Evolutionary conservation across 2,797 vertebrate genomes (phyloP).

Genomic region (Enteromius radiatus): DNA sequence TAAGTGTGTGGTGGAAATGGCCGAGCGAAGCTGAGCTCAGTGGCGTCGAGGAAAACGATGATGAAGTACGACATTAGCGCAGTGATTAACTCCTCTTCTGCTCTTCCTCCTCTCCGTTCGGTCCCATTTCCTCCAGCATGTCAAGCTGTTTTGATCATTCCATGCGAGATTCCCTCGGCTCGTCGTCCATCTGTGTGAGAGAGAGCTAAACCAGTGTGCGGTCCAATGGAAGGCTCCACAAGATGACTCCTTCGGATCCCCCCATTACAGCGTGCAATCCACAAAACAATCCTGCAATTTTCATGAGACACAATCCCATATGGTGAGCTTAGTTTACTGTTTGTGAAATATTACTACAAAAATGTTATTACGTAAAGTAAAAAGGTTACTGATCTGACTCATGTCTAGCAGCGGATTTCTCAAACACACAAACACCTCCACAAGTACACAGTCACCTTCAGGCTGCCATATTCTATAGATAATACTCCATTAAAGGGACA

Average conservation of each 20-base stretch:
- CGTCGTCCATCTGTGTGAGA: slow-evolving; percentile 76
- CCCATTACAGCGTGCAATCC: slow-evolving; percentile 66
- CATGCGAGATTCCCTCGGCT: slow-evolving; percentile 77
- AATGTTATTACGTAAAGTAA: slow-evolving; percentile 43
- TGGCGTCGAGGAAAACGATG: slow-evolving; percentile 75
- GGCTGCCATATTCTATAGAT: neutral
- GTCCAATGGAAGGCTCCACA: slow-evolving; percentile 49
- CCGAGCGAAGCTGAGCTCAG: slow-evolving; percentile 58
- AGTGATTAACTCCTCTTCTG: slow-evolving; percentile 83
- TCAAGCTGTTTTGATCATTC: slow-evolving; percentile 72
- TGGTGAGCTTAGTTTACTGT: slow-evolving; percentile 53
- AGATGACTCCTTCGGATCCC: slow-evolving; percentile 68
- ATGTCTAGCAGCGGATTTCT: slow-evolving; percentile 33
- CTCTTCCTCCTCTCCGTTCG: slow-evolving; percentile 78
- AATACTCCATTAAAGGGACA: neutral
- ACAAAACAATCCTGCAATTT: slow-evolving; percentile 66
- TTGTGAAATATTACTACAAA: slow-evolving; percentile 41
- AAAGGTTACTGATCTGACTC: slow-evolving; percentile 38
- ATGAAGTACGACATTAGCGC: slow-evolving; percentile 83
- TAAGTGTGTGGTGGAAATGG: slow-evolving; percentile 65
- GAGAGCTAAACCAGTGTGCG: slow-evolving; percentile 68
- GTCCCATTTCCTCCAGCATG: slow-evolving; percentile 81
- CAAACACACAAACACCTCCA: slow-evolving; percentile 29
- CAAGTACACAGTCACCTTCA: slow-evolving; percentile 18
- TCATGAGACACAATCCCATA: slow-evolving; percentile 70